Conservation (phyloP, 2,888 invertebrate genomes). For the Crossocerus cetratus region DNA sequence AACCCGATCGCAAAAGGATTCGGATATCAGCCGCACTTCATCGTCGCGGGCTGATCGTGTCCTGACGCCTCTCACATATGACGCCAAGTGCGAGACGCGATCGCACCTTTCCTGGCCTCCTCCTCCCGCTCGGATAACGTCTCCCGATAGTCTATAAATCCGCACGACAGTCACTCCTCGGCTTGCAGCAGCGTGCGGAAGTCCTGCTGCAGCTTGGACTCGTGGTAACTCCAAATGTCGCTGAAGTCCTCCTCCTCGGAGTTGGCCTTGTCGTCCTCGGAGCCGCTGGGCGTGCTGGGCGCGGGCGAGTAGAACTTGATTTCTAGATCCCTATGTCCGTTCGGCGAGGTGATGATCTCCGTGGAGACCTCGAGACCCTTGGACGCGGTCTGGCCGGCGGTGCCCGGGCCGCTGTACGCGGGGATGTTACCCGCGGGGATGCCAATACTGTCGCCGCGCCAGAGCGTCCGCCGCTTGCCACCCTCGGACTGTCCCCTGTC, state of each 20-base stretch:
- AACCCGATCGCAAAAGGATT: neutral
- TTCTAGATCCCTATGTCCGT: conserved; percentile 88
- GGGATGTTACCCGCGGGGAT: conserved; percentile 30
- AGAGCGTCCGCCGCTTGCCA: conserved; percentile 63
- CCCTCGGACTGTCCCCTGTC: conserved; percentile 69
- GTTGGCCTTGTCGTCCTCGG: conserved; percentile 62
- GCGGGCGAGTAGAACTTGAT: conserved; percentile 87
- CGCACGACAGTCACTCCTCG: conserved; percentile 66
- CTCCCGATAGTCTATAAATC: conserved; percentile 3
- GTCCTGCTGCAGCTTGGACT: conserved; percentile 73
- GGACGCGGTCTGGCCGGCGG: conserved; percentile 45
- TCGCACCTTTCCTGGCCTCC: neutral
- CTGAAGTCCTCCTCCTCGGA: conserved; percentile 66
- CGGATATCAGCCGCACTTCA: conserved; percentile 13
- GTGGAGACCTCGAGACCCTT: conserved; percentile 85
- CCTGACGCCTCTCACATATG: neutral
- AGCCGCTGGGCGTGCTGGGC: conserved; percentile 74
- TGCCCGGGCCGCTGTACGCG: conserved; percentile 41
- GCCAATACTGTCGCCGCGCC: conserved; percentile 71
- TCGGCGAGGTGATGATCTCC: conserved; percentile 87
- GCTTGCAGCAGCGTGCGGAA: conserved; percentile 73
- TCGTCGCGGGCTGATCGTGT: conserved; percentile 9
- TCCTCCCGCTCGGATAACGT: neutral
- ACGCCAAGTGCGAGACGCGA: neutral
- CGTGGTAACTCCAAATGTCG: conserved; percentile 75